Conservation (phyloP, 2,113 vertebrate species). For the Tachysurus vachellii region DNA sequence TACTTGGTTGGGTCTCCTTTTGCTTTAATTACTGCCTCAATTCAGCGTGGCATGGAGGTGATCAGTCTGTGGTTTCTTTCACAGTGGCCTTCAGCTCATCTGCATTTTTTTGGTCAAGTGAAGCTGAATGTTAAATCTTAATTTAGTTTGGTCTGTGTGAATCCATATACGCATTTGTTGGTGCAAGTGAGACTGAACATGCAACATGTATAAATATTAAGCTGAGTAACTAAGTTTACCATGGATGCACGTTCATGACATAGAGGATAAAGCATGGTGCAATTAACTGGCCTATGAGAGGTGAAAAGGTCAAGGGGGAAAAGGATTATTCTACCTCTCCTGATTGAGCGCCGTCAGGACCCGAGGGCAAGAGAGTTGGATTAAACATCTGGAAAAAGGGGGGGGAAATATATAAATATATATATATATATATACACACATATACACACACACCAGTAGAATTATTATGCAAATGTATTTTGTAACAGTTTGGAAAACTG, state of each 20-base stretch:
- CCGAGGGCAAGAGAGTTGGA: constrained; percentile 71
- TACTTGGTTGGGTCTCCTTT: too few species aligned
- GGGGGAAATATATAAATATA: not conserved
- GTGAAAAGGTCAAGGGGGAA: too few species aligned
- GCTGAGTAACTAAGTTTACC: constrained; percentile 28
- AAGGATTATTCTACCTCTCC: constrained; percentile 81
- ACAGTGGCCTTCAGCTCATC: too few species aligned
- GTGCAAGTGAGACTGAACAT: not conserved
- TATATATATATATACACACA: not conserved
- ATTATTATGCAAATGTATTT: not conserved
- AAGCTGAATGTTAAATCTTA: not conserved
- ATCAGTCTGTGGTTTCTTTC: too few species aligned
- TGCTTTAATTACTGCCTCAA: too few species aligned
- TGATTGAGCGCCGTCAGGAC: constrained; percentile 75
- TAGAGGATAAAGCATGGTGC: constrained; percentile 36
- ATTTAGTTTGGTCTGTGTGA: not conserved
- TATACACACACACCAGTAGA: not conserved
- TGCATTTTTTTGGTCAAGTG: not conserved
- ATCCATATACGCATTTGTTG: not conserved
- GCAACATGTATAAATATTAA: constrained; percentile 4
- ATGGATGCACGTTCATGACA: constrained; percentile 42
- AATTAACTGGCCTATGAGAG: constrained; percentile 14
- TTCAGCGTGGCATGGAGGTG: too few species aligned
- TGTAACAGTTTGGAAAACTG: not conserved
- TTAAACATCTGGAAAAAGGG: constrained; percentile 73